phyloP scores from a whole-genome alignment of 2,888 invertebrate species.

The Agrenia bidenticulata region DNA sequence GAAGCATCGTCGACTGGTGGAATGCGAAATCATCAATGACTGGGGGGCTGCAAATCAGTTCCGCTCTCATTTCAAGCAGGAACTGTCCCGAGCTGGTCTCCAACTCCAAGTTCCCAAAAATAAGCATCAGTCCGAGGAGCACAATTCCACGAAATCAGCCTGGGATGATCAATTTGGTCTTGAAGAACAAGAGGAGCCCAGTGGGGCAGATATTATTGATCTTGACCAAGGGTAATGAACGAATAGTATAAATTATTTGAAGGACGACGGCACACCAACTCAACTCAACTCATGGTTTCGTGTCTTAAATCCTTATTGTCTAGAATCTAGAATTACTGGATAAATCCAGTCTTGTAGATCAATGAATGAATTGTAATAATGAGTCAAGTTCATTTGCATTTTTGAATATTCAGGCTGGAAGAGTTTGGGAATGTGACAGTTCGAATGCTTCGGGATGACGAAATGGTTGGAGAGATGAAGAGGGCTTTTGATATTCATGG shows the following conservation, averaged over 20 bases:
- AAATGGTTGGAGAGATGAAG: conserved; percentile 60
- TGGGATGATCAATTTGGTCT: conserved; percentile 22
- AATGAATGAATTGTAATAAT: too few relatives aligned
- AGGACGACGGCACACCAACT: too few relatives aligned
- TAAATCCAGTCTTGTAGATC: too few relatives aligned
- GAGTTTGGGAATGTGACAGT: conserved; percentile 61
- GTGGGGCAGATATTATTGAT: conserved; percentile 38
- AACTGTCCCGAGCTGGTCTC: conserved; percentile 57
- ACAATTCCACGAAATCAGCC: not conserved
- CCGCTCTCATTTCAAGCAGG: conserved; percentile 63
- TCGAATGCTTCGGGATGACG: conserved; percentile 60
- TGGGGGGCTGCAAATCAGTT: conserved; percentile 62
- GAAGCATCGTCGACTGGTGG: conserved; percentile 59
- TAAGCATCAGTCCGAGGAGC: not conserved
- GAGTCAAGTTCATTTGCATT: too few relatives aligned
- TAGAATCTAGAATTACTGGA: too few relatives aligned
- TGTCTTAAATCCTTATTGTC: too few relatives aligned
- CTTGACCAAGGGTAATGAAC: conserved; percentile 41
- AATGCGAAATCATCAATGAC: conserved; percentile 68
- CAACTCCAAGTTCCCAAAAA: conserved; percentile 39
- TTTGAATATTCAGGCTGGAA: conserved; percentile 41
- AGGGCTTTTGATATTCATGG: conserved; percentile 64
- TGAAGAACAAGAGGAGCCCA: conserved; percentile 26
- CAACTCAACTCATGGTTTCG: too few relatives aligned
- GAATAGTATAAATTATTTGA: too few relatives aligned